Percentiles rank a stretch among this genome's conserved stretches.
Evolutionary conservation across 2,113 vertebrate genomes (phyloP).

Genomic region (Hyaena hyaena): DNA sequence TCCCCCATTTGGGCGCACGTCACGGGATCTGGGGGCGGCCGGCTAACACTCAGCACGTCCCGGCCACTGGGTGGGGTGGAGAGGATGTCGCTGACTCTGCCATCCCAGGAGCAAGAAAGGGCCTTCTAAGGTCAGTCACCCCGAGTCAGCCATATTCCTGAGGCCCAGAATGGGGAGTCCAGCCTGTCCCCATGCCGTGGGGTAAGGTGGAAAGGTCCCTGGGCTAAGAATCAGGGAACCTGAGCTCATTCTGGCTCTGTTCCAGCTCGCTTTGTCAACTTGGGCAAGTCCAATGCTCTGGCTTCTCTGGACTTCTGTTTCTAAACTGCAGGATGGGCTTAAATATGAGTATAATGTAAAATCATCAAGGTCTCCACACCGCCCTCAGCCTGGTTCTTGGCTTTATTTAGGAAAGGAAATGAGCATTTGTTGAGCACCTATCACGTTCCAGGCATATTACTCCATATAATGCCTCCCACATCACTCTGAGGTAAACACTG

Average conservation of each 20-base stretch:
- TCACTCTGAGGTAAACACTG: neutral
- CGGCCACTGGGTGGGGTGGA: constrained; percentile 45
- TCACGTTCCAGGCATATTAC: neutral
- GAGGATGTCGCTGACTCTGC: neutral
- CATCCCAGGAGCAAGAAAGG: neutral
- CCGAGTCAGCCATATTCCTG: neutral
- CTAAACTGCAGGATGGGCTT: neutral
- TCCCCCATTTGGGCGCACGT: constrained; percentile 44
- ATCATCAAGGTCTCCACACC: neutral
- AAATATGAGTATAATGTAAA: neutral
- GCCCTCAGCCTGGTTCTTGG: neutral
- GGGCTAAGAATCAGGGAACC: no score
- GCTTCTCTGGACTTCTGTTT: neutral
- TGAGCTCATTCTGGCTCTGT: neutral
- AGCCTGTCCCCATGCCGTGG: neutral
- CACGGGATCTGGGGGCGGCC: constrained; percentile 56
- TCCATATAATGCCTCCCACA: neutral
- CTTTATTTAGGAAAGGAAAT: neutral
- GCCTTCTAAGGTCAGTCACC: constrained; percentile 37
- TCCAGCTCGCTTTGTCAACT: neutral
- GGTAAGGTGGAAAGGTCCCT: neutral
- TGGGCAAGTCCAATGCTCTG: neutral
- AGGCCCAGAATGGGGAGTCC: neutral
- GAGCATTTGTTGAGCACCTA: neutral
- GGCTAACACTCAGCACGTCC: constrained; percentile 68